phyloP scores from a whole-genome alignment of 2,113 vertebrate species.

The Sclerurus mexicanus region DNA sequence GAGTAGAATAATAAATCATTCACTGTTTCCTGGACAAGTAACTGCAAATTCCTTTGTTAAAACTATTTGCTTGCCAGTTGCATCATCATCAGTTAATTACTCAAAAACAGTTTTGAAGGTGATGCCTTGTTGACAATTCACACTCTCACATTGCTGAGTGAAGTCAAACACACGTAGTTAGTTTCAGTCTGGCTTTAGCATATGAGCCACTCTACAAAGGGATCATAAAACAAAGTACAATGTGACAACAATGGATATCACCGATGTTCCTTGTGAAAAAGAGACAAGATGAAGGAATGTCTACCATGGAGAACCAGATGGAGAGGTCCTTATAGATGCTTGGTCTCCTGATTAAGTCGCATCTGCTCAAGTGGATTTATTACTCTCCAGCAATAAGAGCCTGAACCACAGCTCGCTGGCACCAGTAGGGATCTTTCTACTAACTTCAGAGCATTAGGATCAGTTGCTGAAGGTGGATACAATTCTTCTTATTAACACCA shows the following conservation, averaged over 20 bases:
- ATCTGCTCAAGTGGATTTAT: conserved; percentile 28
- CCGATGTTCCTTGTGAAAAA: conserved; percentile 20
- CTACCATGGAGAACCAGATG: conserved; percentile 50
- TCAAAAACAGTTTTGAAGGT: conserved; percentile 12
- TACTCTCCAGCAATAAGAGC: background rate
- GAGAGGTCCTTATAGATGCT: conserved; percentile 23
- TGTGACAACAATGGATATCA: background rate
- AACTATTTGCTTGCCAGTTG: conserved; percentile 30
- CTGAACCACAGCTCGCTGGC: background rate
- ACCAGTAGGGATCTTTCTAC: background rate
- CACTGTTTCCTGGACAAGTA: conserved; percentile 27
- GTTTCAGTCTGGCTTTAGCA: conserved; percentile 33
- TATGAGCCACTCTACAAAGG: conserved; percentile 42
- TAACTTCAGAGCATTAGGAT: background rate
- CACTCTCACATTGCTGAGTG: background rate
- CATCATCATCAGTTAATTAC: conserved; percentile 54
- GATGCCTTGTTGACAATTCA: conserved; percentile 35
- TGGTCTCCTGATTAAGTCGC: conserved; percentile 21
- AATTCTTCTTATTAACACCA: background rate
- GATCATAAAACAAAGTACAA: conserved; percentile 44
- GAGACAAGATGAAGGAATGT: conserved; percentile 27
- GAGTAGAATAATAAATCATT: conserved; percentile 49
- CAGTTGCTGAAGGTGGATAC: background rate
- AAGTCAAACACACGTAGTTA: conserved; percentile 30
- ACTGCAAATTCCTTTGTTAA: conserved; percentile 31